Evolutionary conservation across 2,888 invertebrate species (phyloP).

Genomic region (Matsumyia berberina): DNA sequence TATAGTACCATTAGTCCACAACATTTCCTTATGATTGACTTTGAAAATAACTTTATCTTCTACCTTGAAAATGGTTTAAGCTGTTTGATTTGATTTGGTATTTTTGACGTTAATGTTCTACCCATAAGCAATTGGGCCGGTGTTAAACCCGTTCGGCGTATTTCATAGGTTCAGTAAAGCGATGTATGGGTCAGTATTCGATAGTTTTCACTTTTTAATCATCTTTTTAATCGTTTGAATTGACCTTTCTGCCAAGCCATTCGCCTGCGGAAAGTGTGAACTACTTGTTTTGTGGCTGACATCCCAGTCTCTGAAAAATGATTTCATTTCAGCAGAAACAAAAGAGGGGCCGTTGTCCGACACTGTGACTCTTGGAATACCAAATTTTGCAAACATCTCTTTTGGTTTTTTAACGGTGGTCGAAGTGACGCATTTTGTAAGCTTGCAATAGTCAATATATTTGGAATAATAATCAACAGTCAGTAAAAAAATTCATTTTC

Average conservation of each 20-base stretch:
- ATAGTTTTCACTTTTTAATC: background rate
- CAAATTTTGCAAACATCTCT: conserved; percentile 33
- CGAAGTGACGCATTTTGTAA: conserved; percentile 38
- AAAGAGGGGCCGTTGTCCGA: no score
- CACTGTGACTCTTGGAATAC: no score
- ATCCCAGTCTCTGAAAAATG: background rate
- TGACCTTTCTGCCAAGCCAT: background rate
- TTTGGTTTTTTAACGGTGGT: conserved; percentile 35
- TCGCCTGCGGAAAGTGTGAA: background rate
- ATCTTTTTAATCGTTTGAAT: background rate
- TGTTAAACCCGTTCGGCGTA: background rate
- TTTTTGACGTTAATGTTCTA: background rate
- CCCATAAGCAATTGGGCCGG: background rate
- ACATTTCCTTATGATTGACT: conserved; percentile 8
- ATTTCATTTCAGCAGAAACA: background rate
- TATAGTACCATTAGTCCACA: conserved; percentile 24
- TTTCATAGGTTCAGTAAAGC: background rate
- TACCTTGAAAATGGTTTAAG: background rate
- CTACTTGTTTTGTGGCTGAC: background rate
- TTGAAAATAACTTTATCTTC: conserved; percentile 22
- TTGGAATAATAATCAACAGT: conserved; percentile 65
- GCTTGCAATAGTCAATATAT: conserved; percentile 62
- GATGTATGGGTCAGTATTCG: background rate
- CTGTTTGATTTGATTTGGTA: background rate
- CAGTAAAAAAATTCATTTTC: conserved; percentile 58